Conservation (phyloP, 2,113 vertebrate genomes). For the Parus major region DNA sequence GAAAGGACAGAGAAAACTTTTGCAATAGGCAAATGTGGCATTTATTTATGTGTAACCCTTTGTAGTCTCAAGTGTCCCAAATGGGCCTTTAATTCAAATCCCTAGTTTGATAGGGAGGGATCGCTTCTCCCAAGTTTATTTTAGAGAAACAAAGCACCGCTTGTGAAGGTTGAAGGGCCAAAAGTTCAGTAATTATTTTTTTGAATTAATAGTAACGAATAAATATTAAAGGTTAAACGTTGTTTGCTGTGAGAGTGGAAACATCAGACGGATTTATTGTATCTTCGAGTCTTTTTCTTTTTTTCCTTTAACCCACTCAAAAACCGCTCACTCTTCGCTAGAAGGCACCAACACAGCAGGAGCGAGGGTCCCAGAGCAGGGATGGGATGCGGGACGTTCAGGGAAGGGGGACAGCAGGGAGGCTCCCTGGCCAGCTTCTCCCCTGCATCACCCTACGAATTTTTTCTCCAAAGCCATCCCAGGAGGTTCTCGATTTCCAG, state of each 20-base stretch:
- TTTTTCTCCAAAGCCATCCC: background rate
- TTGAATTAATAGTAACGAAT: conserved; percentile 58
- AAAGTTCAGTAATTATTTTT: conserved; percentile 69
- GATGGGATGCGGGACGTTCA: background rate
- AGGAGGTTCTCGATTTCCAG: background rate
- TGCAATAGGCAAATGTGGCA: conserved; percentile 75
- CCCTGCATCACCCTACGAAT: background rate
- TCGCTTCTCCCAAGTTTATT: conserved; percentile 64
- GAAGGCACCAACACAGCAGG: background rate
- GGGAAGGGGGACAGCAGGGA: background rate
- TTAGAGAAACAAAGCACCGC: conserved; percentile 69
- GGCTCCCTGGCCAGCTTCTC: background rate
- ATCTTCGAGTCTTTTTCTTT: background rate
- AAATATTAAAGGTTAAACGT: conserved; percentile 57
- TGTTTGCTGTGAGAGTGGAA: background rate
- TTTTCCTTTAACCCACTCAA: no score
- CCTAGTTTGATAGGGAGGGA: conserved; percentile 51
- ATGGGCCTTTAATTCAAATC: conserved; percentile 68
- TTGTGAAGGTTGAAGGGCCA: conserved; percentile 63
- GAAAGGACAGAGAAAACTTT: conserved; percentile 79
- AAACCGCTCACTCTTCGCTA: background rate
- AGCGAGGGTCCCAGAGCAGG: background rate
- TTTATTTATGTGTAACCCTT: conserved; percentile 79
- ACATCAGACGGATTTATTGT: background rate
- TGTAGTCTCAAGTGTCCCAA: conserved; percentile 73